Base-by-base conservation (phyloP, 2,797 vertebrate species). In the Neosalanx taihuensis region DNA sequence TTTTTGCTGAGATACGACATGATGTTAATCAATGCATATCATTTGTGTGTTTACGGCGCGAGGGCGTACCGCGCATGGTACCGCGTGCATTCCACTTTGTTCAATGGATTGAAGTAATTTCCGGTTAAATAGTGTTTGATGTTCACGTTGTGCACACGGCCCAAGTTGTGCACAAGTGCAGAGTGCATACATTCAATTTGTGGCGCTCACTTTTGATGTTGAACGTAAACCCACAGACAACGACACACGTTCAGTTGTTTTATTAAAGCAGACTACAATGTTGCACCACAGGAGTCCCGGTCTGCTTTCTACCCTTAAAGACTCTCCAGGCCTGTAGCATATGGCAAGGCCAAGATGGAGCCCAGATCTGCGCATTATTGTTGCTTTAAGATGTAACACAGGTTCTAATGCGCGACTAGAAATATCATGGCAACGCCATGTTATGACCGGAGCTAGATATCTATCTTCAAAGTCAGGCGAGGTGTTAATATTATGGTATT, bases 101-200 rank as follows among this genome's bases (percentile, higher is more conserved):
- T 65, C 64, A 46, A 26, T 57, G 63, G 64, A 58, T 15, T 67
- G 37, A 58, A 66, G 46, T 20, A 30, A 64, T 67, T 78, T 78
- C 76, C 76, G 76, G 69, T 29, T 29, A 41, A 23, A 46, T 46
- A 26, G 23, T 60, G 69, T 35, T 64, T 72, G 65, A 67, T 69
- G 71, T 69, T 15, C 12, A 12, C 20, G 6, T 74, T 18, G 23
- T 78, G 76, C 76, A 72, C 76, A 78, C 76, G 76, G 72, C 76
- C 73, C 72, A 26, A 26, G 23, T 30, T 59, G 37, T 57, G 5
- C 23, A 17, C 63, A 12, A 78, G 76, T 71, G 76, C 76, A 33
- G 76, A 70, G 76, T 74, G 76, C 76, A 78, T 30, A 78, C 61
- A 74, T 59, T 60, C 66, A 46, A 56, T 30, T 59, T 59, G 37